A percentile compares a stretch with the other conserved stretches of the same genome.
These are phyloP conservation scores for Laupala kohalensis DNA, from an alignment of 1,140 invertebrate species.

Conservation along the genomic window DNA sequence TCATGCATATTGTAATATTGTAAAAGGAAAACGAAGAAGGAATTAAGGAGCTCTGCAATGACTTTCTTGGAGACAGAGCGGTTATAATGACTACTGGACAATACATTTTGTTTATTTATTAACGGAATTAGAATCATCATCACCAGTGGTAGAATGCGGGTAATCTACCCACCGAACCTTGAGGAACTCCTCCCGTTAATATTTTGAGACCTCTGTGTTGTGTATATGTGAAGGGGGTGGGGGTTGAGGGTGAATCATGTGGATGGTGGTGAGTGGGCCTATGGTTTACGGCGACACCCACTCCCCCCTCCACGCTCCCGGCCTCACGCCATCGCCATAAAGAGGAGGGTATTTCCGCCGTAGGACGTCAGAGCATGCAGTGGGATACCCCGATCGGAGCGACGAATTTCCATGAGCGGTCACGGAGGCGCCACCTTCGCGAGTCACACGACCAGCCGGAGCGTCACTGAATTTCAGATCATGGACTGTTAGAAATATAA, in stretches of 20 bases:
- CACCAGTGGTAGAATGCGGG: background rate
- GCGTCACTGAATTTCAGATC: too few relatives aligned
- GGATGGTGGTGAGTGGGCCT: background rate
- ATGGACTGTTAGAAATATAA: too few relatives aligned
- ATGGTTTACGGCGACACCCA: background rate
- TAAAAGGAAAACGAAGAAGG: too few relatives aligned
- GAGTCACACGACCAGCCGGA: too few relatives aligned
- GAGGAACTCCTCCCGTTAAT: background rate
- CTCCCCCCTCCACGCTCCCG: background rate
- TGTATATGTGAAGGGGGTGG: too few relatives aligned
- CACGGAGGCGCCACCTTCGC: background rate
- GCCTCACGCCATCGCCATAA: background rate
- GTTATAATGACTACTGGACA: too few relatives aligned
- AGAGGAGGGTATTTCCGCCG: background rate
- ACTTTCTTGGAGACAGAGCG: too few relatives aligned
- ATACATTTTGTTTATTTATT: background rate
- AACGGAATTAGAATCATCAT: background rate
- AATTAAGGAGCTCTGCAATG: too few relatives aligned
- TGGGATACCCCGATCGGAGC: background rate
- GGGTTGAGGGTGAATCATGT: too few relatives aligned
- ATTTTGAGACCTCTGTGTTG: too few relatives aligned
- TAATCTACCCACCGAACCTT: background rate
- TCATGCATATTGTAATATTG: too few relatives aligned
- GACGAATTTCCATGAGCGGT: background rate
- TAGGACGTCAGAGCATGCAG: too few relatives aligned